Evolutionary conservation across 2,888 invertebrate genomes (phyloP), one percentile per base, ranked within the genome.

Genomic region (Ichneumoninae sp.): DNA sequence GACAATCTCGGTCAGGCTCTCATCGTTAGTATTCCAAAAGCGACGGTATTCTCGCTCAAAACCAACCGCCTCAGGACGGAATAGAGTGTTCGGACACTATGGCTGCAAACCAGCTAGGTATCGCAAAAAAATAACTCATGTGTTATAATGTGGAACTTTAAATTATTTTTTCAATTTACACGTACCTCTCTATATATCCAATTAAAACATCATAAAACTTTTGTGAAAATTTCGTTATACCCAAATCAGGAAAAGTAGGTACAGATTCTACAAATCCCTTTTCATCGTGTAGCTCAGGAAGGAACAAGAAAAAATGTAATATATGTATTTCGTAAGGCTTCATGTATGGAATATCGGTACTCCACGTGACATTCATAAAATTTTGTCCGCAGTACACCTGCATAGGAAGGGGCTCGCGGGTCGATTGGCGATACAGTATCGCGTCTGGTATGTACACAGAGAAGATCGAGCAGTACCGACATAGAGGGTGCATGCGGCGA

Each of bases 1-100:
- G 60, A 47, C 36, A 63, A 74, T 74, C 60, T 74, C 50, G 63
- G 63, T 22, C 19, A 44, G 8, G 63, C 63, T 50, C 63, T 50
- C 65, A 33, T 33, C 47, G 33, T 33, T 44, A 47, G 63, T 74
- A 63, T 47, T 47, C 44, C 74, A 30, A 50, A 63, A 50, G 19
- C 63, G 33, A 63, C 60, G 10, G 74, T 44, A 60, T 40, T 22
- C 54, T 71, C 19, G 44, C 19, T 44, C 74, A 40, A 74, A 63
- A 74, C 50, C 13, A 10, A 19, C 33, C 10, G 33, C 50, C 74
- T 50, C 60, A 19, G 47, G 50, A 47, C 74, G 16, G 7, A 50
- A 50, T 50, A 19, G n/a, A 63, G 5, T 19, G 44, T 60, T 47
- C 16, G 63, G 19, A 47, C n/a, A 10, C 26, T 63, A 8, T 7